Base-by-base conservation (phyloP, 2,888 invertebrate genomes). In the Dicycla oo region DNA sequence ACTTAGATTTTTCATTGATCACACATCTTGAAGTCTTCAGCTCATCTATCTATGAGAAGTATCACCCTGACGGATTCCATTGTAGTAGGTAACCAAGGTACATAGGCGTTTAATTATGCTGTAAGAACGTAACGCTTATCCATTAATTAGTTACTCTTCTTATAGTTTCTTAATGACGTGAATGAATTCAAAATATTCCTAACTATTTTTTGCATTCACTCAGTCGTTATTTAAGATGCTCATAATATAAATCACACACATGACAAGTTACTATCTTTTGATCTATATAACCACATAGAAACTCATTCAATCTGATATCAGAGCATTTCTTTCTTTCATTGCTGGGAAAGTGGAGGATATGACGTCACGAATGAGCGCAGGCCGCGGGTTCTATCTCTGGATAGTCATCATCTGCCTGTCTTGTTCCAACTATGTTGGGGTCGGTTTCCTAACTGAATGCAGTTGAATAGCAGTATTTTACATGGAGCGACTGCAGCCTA, bases 231-330 rank as follows among this genome's bases (percentile, higher is more conserved):
- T 56, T 58, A 26, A 53, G 18, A 45, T 23, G 30, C 60, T 62
- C 60, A 53, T 69, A 23, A 63, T 73, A 73, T 73, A 73, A 72
- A 73, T 73, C 72, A 72, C 64, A 64, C 64, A 65, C 64, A 56
- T 57, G 69, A 75, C 78, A 75, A 38, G 58, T 56, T 0, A 11
- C 30, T 74, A 78, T 79, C 78, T 34, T 13, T 26, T 49, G 2
- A 78, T 78, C 78, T 60, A 30, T 60, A 30, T 58, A 20, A 54
- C 23, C 11, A 40, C 30, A 60, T 67, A 75, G 78, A 78, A 78
- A 78, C 70, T 70, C 62, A 54, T 67, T 60, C 66, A 45, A 78
- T 78, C 79, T 70, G 79, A 78, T 78, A 78, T 69, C 51, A 54
- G 38, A 26, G 20, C 49, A 65, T 78, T 70, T 75, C 63, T 78